phyloP scores from a whole-genome alignment of 2,888 invertebrate genomes.

The Mesoligia furuncula region DNA sequence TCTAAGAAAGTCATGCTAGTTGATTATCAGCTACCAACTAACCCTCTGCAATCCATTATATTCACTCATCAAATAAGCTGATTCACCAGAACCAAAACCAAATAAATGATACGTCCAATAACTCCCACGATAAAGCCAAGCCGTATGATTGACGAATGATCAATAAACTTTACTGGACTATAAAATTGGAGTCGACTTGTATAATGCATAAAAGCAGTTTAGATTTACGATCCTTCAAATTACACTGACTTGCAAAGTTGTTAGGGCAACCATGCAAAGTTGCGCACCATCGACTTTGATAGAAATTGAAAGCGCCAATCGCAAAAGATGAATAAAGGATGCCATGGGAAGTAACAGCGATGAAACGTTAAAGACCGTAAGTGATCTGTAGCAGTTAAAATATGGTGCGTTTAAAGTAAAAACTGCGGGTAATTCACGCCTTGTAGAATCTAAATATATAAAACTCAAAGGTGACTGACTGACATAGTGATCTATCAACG shows the following conservation, averaged over 20 bases:
- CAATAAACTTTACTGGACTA: slow-evolving; percentile 63
- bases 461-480: too few species aligned
- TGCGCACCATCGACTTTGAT: slow-evolving; percentile 28
- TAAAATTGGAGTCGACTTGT: slow-evolving; percentile 62
- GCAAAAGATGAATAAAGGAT: slow-evolving; percentile 31
- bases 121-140: slow-evolving; percentile 31
- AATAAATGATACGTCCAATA: slow-evolving; percentile 45
- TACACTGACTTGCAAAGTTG: slow-evolving; percentile 39
- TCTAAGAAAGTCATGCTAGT: neutral
- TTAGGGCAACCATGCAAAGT: slow-evolving; percentile 51
- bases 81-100: slow-evolving; percentile 16
- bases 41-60: neutral
- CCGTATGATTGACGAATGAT: slow-evolving; percentile 59
- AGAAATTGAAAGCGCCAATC: slow-evolving; percentile 35
- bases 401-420: neutral
- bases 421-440: neutral
- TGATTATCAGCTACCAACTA: neutral
- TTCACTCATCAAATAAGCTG: neutral
- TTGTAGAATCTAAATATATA: too few species aligned
- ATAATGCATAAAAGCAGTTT: slow-evolving; percentile 57
- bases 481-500: too few species aligned
- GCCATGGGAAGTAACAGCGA: slow-evolving; percentile 1
- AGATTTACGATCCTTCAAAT: slow-evolving; percentile 64
- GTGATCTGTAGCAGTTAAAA: neutral
- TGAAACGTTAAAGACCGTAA: slow-evolving; percentile 4